phyloP scores from a whole-genome alignment of 2,797 vertebrate species.

The Chromis chromis region DNA sequence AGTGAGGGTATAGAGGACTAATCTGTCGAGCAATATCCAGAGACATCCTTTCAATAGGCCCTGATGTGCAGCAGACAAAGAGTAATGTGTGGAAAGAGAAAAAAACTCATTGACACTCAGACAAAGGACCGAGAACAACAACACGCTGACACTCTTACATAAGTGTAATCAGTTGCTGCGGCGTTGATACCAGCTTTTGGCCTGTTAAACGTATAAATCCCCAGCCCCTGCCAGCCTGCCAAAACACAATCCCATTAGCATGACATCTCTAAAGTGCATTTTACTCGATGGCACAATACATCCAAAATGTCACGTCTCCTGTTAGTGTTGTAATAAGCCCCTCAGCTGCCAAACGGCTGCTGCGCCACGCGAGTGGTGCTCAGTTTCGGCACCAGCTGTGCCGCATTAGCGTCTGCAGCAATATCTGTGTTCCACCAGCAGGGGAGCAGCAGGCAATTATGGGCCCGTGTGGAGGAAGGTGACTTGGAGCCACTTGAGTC shows the following conservation, averaged over 20 bases:
- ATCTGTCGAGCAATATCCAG: conserved; percentile 36
- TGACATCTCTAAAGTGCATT: conserved; percentile 75
- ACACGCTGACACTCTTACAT: conserved; percentile 45
- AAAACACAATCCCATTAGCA: conserved; percentile 71
- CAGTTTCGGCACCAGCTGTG: conserved; percentile 68
- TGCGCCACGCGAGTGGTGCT: conserved; percentile 32
- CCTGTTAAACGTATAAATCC: conserved; percentile 52
- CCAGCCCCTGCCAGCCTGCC: conserved; percentile 47
- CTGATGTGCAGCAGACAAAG: conserved; percentile 39
- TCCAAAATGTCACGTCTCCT: conserved; percentile 77
- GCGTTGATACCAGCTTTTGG: conserved; percentile 50
- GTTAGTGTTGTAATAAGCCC: conserved; percentile 75
- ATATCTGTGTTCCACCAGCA: conserved; percentile 64
- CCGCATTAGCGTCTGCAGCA: conserved; percentile 65
- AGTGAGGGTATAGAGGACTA: conserved; percentile 25
- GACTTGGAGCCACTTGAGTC: conserved; percentile 12
- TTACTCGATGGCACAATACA: conserved; percentile 67
- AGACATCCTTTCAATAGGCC: conserved; percentile 31
- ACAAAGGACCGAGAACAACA: conserved; percentile 52
- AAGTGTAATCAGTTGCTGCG: conserved; percentile 48
- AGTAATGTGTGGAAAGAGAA: neutral
- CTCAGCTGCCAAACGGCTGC: conserved; percentile 70
- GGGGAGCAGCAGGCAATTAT: conserved; percentile 56
- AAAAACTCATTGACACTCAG: conserved; percentile 32
- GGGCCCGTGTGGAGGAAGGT: conserved; percentile 16